Evolutionary conservation across 2,113 vertebrate species (phyloP).

Genomic region (Excalfactoria chinensis): DNA sequence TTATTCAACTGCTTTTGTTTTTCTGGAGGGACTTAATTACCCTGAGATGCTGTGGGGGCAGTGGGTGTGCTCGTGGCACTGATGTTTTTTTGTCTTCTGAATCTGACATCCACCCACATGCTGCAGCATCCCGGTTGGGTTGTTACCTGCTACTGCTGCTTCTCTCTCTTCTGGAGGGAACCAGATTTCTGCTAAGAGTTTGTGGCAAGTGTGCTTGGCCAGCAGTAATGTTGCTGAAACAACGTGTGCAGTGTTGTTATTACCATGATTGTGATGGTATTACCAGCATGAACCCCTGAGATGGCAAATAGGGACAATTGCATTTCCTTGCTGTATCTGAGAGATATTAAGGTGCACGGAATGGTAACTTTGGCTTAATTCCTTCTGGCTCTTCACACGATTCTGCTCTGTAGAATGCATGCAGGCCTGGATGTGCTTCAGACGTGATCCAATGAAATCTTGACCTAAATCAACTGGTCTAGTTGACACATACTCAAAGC

Average conservation of each 20-base stretch:
- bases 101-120: conserved; percentile 13
- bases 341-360: background rate
- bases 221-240: background rate
- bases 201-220: background rate
- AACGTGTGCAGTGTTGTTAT: no score
- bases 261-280: no score
- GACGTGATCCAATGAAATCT: conserved; percentile 17
- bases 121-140: conserved; percentile 9
- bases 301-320: fast-evolving
- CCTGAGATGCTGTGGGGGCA: conserved; percentile 47
- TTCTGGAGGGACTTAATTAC: conserved; percentile 28
- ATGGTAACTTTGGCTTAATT: background rate
- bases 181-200: background rate
- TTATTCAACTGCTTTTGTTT: background rate
- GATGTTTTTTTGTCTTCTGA: conserved; percentile 41
- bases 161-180: background rate
- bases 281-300: background rate
- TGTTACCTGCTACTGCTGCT: conserved; percentile 53
- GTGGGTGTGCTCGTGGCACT: background rate
- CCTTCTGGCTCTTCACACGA: background rate
- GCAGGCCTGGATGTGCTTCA: background rate
- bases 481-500: conserved; percentile 21
- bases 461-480: conserved; percentile 5
- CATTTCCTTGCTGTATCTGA: background rate
- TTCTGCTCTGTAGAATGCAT: background rate